Evolutionary conservation across 2,888 invertebrate species (phyloP).

Genomic region (Drosophila demipolita): DNA sequence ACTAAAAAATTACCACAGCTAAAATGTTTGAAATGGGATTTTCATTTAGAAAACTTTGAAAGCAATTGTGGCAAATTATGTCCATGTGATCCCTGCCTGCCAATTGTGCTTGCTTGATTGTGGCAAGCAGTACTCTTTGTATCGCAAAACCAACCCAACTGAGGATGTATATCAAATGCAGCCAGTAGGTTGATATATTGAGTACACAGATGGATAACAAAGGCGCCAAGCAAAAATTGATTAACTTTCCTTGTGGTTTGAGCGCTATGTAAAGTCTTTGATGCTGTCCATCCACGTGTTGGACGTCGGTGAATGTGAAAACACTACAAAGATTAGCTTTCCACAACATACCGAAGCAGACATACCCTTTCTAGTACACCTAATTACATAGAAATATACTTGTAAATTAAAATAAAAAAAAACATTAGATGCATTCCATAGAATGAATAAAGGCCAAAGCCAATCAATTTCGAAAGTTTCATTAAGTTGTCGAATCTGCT

Average conservation of each 20-base stretch:
- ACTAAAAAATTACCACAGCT: not conserved
- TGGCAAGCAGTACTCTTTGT: not conserved
- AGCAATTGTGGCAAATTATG: not conserved
- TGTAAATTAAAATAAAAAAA: not conserved
- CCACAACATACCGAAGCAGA: not conserved
- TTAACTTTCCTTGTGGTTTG: constrained; percentile 49
- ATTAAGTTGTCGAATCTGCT: not conserved
- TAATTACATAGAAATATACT: not conserved
- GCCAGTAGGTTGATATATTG: constrained; percentile 12
- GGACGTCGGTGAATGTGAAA: constrained; percentile 20
- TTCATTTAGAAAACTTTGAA: not conserved
- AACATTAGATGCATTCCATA: not conserved
- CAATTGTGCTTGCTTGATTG: not conserved
- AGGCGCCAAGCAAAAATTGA: constrained; percentile 58
- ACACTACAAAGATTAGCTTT: not conserved
- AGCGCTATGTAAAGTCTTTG: constrained; percentile 2
- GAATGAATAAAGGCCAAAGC: not conserved
- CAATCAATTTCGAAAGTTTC: not conserved
- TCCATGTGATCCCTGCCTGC: not conserved
- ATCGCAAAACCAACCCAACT: not conserved
- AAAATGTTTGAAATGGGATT: not conserved
- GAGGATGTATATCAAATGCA: constrained; percentile 17
- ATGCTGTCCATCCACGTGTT: constrained; percentile 23
- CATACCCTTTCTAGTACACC: not conserved
- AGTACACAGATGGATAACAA: constrained; percentile 19